Base-by-base conservation (phyloP, 2,888 invertebrate genomes). In the Mythimna impura region DNA sequence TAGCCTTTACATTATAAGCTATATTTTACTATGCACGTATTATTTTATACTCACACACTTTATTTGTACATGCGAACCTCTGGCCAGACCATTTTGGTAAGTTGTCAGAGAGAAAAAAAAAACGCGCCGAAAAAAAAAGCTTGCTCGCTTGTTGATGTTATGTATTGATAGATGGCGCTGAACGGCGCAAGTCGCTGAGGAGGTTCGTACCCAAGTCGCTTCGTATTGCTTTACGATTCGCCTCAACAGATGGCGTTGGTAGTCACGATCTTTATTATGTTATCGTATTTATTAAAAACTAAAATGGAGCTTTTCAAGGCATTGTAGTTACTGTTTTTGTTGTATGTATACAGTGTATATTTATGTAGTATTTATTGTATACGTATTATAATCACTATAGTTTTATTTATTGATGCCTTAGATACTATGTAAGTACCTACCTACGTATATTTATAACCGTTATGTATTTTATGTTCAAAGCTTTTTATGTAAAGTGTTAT, bases 11-110 rank as follows among this genome's bases (percentile, higher is more conserved):
- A 36, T 47, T 68, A 67, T 80, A 71, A 73, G 64, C 34, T 61
- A 78, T 4, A 20, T 66, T 70, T 73, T 57, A 80, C 66, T 74
- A 60, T 73, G 71, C 77, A 68, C 63, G 12, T 82, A 78, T 69
- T 83, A 71, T 71, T 66, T 77, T 73, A 85, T 88, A 89, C 83
- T 94, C 87, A 93, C 89, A 87, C 87, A 89, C 88, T 93, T 94
- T 96, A 92, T 95, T 90, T 95, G 93, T 94, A 91, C 95, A 95
- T 95, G 96, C 96, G 90, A 90, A 85, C 95, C 90, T 91, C 91
- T 94, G 94, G 93, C 95, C 85, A 96, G 95, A 94, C 94, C 89
- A 90, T 93, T 78, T 91, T 95, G 96, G 96, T 96, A 95, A 96
- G 96, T 94, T 89, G 93, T 92, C 92, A 91, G 92, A 91, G 91